Evolutionary conservation across 92 coral and sea anemone genomes (phyloP), one percentile per base, ranked within the genome.

Genomic region (Nematostella vectensis): DNA sequence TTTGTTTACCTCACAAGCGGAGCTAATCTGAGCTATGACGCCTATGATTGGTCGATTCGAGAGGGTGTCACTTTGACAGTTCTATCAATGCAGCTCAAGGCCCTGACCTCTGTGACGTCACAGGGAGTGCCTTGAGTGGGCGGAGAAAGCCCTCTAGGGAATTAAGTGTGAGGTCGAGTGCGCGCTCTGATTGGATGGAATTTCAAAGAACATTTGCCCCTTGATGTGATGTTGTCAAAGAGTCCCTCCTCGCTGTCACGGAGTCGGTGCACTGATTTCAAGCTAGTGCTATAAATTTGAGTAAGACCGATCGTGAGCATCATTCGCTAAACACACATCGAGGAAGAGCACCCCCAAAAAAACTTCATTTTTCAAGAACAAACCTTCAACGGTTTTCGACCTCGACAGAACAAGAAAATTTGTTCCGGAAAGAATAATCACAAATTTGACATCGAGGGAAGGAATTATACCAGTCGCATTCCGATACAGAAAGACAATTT

Each of bases 61-160:
- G 58, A 31, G 54, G 60, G 62, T 83, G 80, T 19, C 70, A 79
- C 78, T 78, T 83, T 85, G 88, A 70, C 80, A 65, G 70, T 42
- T 61, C 69, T 58, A 60, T 63, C 68, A 68, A 58, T 62, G 65
- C 50, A 37, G 65, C 61, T 50, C 31, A 51, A 55, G 96, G 94
- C 83, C 64, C 53, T 61, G 78, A 80, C 83, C 83, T 57, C 63
- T 50, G 81, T 82, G 78, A 82, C 99, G 96, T 93, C 91, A 81
- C 76, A 45, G 83, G 99, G 99, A 79, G 99, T 87, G 99, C 65
- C 71, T 28, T 20, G 93, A 95, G 99, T 93, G 73, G 99, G 99
- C 88, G 99, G 61, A 18, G 28, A 70, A 59, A 42, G 88, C 73
- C 76, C 89, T 81, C 88, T 50, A 65, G 82, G 79, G 95, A 89